Conservation (phyloP, 1,140 invertebrate genomes). For the Heterodera carotae region DNA sequence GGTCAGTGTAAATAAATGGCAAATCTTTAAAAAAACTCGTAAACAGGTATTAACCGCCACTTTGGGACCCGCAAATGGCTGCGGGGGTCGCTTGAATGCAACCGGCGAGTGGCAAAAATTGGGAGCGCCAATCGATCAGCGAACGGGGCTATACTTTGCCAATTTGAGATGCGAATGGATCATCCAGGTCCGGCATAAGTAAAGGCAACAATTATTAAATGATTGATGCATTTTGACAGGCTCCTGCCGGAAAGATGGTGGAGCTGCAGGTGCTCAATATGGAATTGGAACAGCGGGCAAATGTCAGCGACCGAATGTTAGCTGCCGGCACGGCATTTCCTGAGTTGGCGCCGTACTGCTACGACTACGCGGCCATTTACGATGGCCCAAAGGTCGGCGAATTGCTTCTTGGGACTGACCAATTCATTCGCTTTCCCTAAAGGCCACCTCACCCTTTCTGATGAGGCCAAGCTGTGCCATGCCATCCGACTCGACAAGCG, state of each 20-base stretch:
- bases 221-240: not conserved
- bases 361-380: constrained; percentile 59
- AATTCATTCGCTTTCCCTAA: not conserved
- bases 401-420: not conserved
- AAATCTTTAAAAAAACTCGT: not conserved
- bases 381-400: constrained; percentile 52
- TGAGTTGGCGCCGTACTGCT: constrained; percentile 31
- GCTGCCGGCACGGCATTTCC: not conserved
- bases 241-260: constrained; percentile 40
- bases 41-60: constrained; percentile 14
- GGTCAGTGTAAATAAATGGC: constrained; percentile 1
- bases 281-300: constrained; percentile 43
- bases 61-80: constrained; percentile 54
- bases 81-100: constrained; percentile 57
- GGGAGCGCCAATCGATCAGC: constrained; percentile 35
- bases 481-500: constrained; percentile 1
- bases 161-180: constrained; percentile 57
- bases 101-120: constrained; percentile 50
- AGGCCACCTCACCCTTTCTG: constrained; percentile 52
- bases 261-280: constrained; percentile 44
- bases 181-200: constrained; percentile 29
- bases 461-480: constrained; percentile 41
- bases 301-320: constrained; percentile 5
- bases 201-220: not conserved
- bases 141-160: constrained; percentile 46